These are phyloP conservation scores for Strigops habroptila DNA, from an alignment of 2,113 vertebrate species.

Conservation along the genomic window DNA sequence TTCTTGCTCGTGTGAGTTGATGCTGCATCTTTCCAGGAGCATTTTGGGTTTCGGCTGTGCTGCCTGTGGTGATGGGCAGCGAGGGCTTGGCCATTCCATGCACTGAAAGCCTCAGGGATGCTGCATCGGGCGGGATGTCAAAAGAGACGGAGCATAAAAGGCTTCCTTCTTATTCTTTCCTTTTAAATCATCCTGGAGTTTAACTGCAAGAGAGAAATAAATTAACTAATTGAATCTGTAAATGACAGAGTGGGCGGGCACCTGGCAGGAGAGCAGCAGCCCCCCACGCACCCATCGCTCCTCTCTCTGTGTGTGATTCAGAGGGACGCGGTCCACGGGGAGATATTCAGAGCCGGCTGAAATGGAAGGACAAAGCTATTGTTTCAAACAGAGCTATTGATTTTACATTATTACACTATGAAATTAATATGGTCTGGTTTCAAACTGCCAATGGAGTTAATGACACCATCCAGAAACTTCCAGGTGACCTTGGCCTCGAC, in stretches of 20 bases:
- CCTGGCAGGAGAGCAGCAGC: background rate
- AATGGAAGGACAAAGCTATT: conserved; percentile 69
- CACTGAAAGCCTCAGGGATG: background rate
- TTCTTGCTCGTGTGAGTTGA: background rate
- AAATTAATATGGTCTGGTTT: conserved; percentile 73
- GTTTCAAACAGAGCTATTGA: conserved; percentile 70
- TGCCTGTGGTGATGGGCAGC: background rate
- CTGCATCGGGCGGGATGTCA: background rate
- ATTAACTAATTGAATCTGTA: conserved; percentile 30
- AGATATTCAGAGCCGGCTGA: conserved; percentile 40
- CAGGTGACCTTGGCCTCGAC: conserved; percentile 57
- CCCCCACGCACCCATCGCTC: background rate
- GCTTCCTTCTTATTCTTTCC: background rate
- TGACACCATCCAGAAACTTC: conserved; percentile 59
- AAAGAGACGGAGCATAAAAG: conserved; percentile 7
- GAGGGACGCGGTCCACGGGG: conserved; percentile 29
- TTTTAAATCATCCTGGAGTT: conserved; percentile 14
- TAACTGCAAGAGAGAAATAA: conserved; percentile 21
- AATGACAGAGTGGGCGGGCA: background rate
- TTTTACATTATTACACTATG: conserved; percentile 72
- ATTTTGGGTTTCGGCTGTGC: background rate
- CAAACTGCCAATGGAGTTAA: conserved; percentile 68
- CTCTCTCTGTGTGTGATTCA: conserved; percentile 19
- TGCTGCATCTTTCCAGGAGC: background rate
- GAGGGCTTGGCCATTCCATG: background rate